Evolutionary conservation across 2,888 invertebrate species (phyloP), one percentile per base, ranked within the genome.

Genomic region (Pollenia angustigena): DNA sequence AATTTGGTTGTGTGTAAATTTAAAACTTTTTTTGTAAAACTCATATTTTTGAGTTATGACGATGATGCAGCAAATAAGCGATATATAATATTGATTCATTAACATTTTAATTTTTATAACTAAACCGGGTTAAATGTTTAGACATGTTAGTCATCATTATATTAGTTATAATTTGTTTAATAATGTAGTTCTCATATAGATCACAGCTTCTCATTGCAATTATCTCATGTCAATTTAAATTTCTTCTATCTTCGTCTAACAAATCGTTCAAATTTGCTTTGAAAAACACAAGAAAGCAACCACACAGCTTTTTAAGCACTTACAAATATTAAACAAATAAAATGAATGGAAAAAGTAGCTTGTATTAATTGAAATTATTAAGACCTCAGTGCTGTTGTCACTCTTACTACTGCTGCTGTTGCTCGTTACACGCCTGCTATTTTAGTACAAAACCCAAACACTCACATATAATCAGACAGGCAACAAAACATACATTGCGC

Each of bases 351-450:
- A 66, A 80, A 62, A 54, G 56, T 72, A 6, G 42, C 12, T 82
- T 69, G 40, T 54, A 69, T 18, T 66, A 84, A 84, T 79, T 79
- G 58, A 84, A 84, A 74, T 84, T 72, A 81, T 84, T 87, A 78
- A 84, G 76, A 76, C 71, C 76, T 81, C 46, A 76, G 58, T 68
- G 68, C 54, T 72, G 75, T 52, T 76, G 69, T 48, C 76, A 62
- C 56, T 71, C 46, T 50, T 54, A 56, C 16, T 66, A 46, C 50
- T 32, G 44, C 44, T 50, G 62, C 46, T 78, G 64, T 66, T 62
- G 68, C 40, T 71, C 54, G 54, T 71, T 68, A 54, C 66, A 87
- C 83, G 83, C 76, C 80, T 85, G 74, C 71, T 71, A 58, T 52
- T 60, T 79, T 60, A 72, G 69, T 71, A 58, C 60, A 46, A 71